Base-by-base conservation (phyloP, 2,113 vertebrate species). In the Siniperca knerii region DNA sequence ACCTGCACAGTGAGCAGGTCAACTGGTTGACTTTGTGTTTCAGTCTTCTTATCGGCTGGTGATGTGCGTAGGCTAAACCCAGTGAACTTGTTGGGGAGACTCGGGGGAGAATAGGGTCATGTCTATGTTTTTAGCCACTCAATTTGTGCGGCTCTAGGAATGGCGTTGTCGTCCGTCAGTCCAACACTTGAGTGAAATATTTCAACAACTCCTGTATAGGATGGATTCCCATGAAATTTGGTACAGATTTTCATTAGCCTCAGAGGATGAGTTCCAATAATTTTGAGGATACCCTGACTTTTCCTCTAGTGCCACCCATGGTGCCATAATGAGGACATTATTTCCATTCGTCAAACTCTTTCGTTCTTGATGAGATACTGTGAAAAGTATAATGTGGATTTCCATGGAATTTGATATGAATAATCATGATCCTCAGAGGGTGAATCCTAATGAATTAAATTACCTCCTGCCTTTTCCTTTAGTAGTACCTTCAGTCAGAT, bases 1-100 rank as follows among this genome's bases (percentile, higher is more conserved):
- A 64, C 52, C 20, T 46, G 57, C 57, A 52, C 48, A 65, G 68
- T 67, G 20, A 74, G 58, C 40, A 48, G 72, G 25, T 44, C n/a
- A 75, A 13, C 0, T 1, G 15, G 75, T 5, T 65, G 65, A 68
- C 29, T 23, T n/a, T 16, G 42, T 50, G 35, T 57, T 66, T 29
- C 18, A 35, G n/a, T 40, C 48, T 11, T 52, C 42, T 29, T 54
- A 69, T 68, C 54, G 64, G 50, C 48, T 50, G 37, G 6, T n/a
- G 57, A 54, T 50, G 62, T 18, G 70, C 11, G 23, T 5, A 12
- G n/a, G 29, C 37, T 66, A 46, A 65, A 44, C 4, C 15, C 29
- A 35, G 25, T 21, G 23, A 76, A 77, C n/a, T 57, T 72, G 73
- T 25, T 52, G 16, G 29, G 62, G 33, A 46, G 37, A 68, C 40